phyloP scores from a whole-genome alignment of 2,797 vertebrate species.

The Sebastes vulpes region DNA sequence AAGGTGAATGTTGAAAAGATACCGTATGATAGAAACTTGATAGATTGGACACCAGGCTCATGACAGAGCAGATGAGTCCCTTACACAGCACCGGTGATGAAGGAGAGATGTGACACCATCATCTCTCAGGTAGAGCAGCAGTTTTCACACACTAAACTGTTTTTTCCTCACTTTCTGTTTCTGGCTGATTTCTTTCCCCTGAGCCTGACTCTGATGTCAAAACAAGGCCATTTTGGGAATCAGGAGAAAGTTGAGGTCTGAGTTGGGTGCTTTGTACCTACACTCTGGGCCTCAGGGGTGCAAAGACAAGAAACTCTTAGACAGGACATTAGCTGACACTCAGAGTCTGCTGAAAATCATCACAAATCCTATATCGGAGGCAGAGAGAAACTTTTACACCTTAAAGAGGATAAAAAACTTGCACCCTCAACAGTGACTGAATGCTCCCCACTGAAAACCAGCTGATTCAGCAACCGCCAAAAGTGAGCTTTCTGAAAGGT shows the following conservation, averaged over 20 bases:
- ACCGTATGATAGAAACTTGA: background rate
- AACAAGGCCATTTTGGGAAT: background rate
- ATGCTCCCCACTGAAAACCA: background rate
- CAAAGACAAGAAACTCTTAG: conserved; percentile 1
- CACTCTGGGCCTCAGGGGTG: conserved; percentile 4
- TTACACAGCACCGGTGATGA: background rate
- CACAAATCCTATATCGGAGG: conserved; percentile 24
- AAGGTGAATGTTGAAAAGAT: conserved; percentile 7
- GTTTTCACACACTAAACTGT: background rate
- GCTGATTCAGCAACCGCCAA: conserved; percentile 19
- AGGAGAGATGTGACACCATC: conserved; percentile 4
- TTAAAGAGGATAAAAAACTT: conserved; percentile 28
- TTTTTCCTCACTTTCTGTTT: conserved; percentile 7
- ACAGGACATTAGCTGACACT: conserved; percentile 31
- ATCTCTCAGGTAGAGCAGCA: conserved; percentile 3
- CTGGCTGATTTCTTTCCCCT: background rate
- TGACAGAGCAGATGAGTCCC: conserved; percentile 9
- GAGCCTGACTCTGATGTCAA: conserved; percentile 10
- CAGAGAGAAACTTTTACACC: conserved; percentile 31
- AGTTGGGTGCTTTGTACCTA: background rate
- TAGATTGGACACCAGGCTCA: background rate
- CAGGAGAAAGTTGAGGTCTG: background rate
- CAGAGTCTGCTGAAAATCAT: conserved; percentile 24
- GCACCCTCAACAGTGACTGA: background rate
- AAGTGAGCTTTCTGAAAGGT: background rate